phyloP scores from a whole-genome alignment of 64 coral and sea anemone species.

The Stylophora pistillata region DNA sequence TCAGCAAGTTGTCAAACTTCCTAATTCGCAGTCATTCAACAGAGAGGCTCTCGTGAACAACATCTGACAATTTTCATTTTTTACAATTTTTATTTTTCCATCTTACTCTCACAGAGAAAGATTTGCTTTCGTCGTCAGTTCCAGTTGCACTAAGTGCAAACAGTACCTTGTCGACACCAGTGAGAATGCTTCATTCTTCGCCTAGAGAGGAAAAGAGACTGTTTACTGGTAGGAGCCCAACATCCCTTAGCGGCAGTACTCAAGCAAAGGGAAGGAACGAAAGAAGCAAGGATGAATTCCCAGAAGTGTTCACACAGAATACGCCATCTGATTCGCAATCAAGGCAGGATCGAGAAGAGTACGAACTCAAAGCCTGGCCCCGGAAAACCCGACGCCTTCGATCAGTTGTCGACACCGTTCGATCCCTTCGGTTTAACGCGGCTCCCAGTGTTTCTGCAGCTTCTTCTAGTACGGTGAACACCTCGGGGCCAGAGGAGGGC shows the following conservation, averaged over 20 bases:
- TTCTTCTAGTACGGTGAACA: not conserved
- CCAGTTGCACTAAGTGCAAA: not conserved
- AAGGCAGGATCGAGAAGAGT: not conserved
- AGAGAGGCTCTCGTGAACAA: too few species aligned
- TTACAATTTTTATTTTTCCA: not conserved
- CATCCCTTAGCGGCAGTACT: not conserved
- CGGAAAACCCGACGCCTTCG: not conserved
- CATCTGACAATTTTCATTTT: too few species aligned
- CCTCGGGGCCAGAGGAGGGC: not conserved
- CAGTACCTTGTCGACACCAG: not conserved
- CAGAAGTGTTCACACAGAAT: not conserved
- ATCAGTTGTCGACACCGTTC: slow-evolving; percentile 18
- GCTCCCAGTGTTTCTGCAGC: not conserved
- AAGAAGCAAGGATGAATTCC: not conserved
- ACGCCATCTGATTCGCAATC: not conserved
- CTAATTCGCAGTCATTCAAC: too few species aligned
- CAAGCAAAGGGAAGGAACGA: not conserved
- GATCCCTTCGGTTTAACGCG: not conserved
- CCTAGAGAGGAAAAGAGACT: not conserved
- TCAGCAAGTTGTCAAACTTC: too few species aligned
- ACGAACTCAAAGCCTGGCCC: slow-evolving; percentile 22
- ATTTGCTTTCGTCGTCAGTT: not conserved
- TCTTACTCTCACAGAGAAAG: not conserved
- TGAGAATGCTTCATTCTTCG: not conserved
- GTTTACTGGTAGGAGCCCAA: not conserved